These are phyloP conservation scores for Agriopis leucophaearia DNA, from an alignment of 2,888 invertebrate genomes.

Conservation along the genomic window DNA sequence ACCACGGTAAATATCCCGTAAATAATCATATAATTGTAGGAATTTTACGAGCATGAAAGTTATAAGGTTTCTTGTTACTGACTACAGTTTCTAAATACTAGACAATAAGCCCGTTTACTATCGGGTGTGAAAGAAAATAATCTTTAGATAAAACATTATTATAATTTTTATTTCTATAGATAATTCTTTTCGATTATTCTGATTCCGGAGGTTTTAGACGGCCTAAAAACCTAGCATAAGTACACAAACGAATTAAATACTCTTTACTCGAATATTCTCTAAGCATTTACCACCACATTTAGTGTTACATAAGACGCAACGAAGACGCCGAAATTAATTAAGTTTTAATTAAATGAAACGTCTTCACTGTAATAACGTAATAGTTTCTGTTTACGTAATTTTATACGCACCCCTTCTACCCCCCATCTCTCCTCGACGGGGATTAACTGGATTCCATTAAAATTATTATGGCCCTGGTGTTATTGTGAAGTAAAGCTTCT, in stretches of 20 bases:
- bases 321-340: slow-evolving; percentile 49
- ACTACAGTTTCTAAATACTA: too few species aligned
- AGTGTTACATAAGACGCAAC: slow-evolving; percentile 18
- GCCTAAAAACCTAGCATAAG: too few species aligned
- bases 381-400: slow-evolving; percentile 53
- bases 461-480: slow-evolving; percentile 67
- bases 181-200: too few species aligned
- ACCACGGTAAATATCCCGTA: too few species aligned
- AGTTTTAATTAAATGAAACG: slow-evolving; percentile 62
- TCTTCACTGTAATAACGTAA: slow-evolving; percentile 50
- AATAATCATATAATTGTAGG: too few species aligned
- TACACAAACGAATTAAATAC: not conserved
- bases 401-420: slow-evolving; percentile 44
- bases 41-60: too few species aligned
- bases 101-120: too few species aligned
- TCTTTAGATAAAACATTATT: too few species aligned
- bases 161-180: too few species aligned
- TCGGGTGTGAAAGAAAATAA: too few species aligned
- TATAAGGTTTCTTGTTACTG: too few species aligned
- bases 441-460: slow-evolving; percentile 80
- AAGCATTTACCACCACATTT: slow-evolving; percentile 2
- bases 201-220: too few species aligned
- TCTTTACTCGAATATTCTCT: not conserved
- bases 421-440: slow-evolving; percentile 37
- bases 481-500: slow-evolving; percentile 55